A percentile compares a stretch with the other conserved stretches of the same genome.
These are phyloP conservation scores for Oscheius sp. DNA, from an alignment of 2,888 invertebrate genomes.

Conservation along the genomic window DNA sequence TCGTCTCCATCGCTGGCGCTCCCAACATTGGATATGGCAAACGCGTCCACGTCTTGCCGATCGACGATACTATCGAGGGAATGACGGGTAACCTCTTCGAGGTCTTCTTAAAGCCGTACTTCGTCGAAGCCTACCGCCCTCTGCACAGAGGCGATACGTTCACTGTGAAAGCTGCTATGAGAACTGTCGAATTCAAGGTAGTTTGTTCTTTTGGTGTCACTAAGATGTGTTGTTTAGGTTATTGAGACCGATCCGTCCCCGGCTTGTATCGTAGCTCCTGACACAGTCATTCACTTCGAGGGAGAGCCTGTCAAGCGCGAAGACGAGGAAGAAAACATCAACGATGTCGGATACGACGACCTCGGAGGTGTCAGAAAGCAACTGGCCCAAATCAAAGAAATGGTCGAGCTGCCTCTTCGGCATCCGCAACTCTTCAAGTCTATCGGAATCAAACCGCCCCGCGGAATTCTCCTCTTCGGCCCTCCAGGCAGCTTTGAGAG, in stretches of 20 bases:
- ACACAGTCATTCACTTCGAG: constrained; percentile 98
- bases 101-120: constrained; percentile 98
- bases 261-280: constrained; percentile 98
- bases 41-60: constrained; percentile 95
- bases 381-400: constrained; percentile 98
- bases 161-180: constrained; percentile 96
- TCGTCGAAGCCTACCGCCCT: constrained; percentile 97
- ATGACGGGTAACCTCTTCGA: constrained; percentile 95
- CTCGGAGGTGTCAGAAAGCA: constrained; percentile 95
- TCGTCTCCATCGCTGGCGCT: constrained; percentile 93
- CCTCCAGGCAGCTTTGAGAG: constrained; percentile 77
- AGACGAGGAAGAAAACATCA: constrained; percentile 97
- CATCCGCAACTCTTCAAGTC: constrained; percentile 96
- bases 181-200: constrained; percentile 97
- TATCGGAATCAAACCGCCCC: constrained; percentile 82
- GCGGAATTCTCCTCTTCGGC: constrained; percentile 96
- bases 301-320: constrained; percentile 99
- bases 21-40: constrained; percentile 98
- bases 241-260: constrained; percentile 98
- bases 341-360: constrained; percentile 98
- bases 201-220: not conserved
- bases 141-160: constrained; percentile 95
- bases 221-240: constrained; percentile 74
- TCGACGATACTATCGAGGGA: constrained; percentile 98
- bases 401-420: constrained; percentile 96